Evolutionary conservation across 2,113 vertebrate genomes (phyloP), one percentile per base, ranked within the genome.

Genomic region (Lophochroa leadbeateri): DNA sequence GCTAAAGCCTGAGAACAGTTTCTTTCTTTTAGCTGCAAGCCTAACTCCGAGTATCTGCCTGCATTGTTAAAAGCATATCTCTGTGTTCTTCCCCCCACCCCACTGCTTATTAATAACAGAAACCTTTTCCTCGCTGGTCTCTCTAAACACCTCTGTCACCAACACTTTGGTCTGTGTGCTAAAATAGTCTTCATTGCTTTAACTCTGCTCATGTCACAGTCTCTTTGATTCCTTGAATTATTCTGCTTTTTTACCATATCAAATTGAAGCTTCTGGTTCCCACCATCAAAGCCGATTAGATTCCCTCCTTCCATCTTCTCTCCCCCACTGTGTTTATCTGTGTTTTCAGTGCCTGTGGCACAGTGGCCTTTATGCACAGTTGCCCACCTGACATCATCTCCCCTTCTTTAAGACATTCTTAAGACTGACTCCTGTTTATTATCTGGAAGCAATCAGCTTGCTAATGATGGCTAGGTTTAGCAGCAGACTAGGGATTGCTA

Each of bases 371-470:
- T 88, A 18, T 69, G 77, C 77, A 44, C 50, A 64, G 67, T 64
- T 78, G 53, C 71, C 35, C 55, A 76, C 41, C 82, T 94, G 86
- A 93, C 46, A 50, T 79, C 86, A 71, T 88, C 69, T 83, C 44
- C n/a, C 15, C 69, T 93, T 28, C 57, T 92, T 78, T 68, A 91
- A 91, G 70, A 84, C 82, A 84, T 93, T 77, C 69, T 94, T 52
- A 92, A 79, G 47, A 79, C 35, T 78, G 80, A 82, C 67, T 96
- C 53, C 65, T 91, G 5, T 64, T 93, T 25, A 39, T 49, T 72
- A 39, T 92, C 91, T 96, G 70, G 69, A 84, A 92, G 94, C 90
- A 96, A 93, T 97, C 96, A 96, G 72, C 72, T 91, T 81, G 80
- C 79, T 96, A 92, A 95, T 96, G 92, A 93, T 72, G 86, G 72